A percentile compares a stretch with the other conserved stretches of the same genome.
These are phyloP conservation scores for Galeopsomyia nigrocyanea DNA, from an alignment of 2,888 invertebrate genomes.

Conservation along the genomic window DNA sequence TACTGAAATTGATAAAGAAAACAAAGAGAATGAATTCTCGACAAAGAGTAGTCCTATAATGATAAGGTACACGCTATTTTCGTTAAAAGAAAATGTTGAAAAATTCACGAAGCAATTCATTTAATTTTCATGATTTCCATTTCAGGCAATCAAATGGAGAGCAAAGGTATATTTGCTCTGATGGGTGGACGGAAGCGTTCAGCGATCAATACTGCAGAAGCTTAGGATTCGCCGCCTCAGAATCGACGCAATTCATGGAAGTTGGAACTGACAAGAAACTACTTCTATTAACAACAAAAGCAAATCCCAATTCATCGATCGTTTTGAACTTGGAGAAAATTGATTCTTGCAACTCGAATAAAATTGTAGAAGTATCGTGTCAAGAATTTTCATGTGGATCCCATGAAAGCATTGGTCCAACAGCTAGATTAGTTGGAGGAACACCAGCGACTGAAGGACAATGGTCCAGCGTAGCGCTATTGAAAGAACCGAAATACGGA, in stretches of 20 bases:
- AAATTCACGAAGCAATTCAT: neutral
- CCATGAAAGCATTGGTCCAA: conserved; percentile 60
- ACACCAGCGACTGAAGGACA: conserved; percentile 70
- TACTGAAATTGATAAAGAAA: conserved; percentile 36
- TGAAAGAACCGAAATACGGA: conserved; percentile 64
- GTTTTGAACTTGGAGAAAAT: conserved; percentile 69
- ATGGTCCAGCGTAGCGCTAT: conserved; percentile 73
- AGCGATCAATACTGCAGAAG: conserved; percentile 72
- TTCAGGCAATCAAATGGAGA: conserved; percentile 59
- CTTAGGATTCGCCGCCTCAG: conserved; percentile 71
- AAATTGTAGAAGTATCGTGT: conserved; percentile 72
- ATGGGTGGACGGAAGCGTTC: conserved; percentile 71
- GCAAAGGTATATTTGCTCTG: conserved; percentile 71
- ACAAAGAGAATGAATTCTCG: conserved; percentile 41
- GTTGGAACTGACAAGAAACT: conserved; percentile 68
- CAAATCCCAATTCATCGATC: conserved; percentile 59
- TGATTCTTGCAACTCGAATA: conserved; percentile 67
- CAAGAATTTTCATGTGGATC: conserved; percentile 69
- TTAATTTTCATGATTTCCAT: conserved; percentile 21
- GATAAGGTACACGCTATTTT: conserved; percentile 32
- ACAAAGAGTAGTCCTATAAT: conserved; percentile 30
- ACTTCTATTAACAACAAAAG: conserved; percentile 62
- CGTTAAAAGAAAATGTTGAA: neutral
- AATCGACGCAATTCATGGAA: conserved; percentile 68
- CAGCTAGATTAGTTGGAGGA: conserved; percentile 71